phyloP scores from a whole-genome alignment of 35 echinoderm and acorn worm genomes.

The Hemicentrotus pulcherrimus region DNA sequence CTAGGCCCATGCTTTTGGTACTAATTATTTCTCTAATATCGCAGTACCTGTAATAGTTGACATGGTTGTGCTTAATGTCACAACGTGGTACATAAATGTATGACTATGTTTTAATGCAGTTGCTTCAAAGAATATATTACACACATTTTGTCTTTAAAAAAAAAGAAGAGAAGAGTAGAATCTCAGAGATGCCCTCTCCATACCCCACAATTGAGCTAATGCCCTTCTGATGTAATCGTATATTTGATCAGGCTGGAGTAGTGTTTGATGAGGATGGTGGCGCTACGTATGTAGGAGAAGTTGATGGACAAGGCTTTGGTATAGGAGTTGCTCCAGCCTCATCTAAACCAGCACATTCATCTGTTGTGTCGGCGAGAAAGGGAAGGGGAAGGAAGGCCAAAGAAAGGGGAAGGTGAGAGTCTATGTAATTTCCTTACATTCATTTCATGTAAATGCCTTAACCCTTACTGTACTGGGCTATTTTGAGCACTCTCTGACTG shows the following conservation, averaged over 20 bases:
- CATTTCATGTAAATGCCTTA: too few species aligned
- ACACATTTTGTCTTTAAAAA: too few species aligned
- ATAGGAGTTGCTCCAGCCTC: conserved; percentile 78
- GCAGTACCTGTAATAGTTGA: too few species aligned
- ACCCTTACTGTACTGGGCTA: too few species aligned
- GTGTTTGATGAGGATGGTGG: conserved; percentile 89
- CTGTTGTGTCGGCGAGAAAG: conserved; percentile 90
- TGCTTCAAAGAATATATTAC: too few species aligned
- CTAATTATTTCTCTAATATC: too few species aligned
- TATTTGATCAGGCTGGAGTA: conserved; percentile 74
- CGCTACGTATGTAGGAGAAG: conserved; percentile 85
- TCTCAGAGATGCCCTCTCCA: not conserved
- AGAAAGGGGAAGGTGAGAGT: conserved; percentile 78
- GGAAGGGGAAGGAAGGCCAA: conserved; percentile 74
- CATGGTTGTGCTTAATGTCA: too few species aligned
- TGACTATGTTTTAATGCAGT: too few species aligned
- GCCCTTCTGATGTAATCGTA: not conserved
- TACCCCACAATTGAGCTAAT: not conserved
- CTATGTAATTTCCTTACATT: not conserved
- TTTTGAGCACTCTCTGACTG: too few species aligned
- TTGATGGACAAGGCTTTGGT: conserved; percentile 89
- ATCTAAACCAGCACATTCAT: conserved; percentile 78
- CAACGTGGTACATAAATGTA: too few species aligned
- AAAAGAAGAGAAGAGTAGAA: not conserved
- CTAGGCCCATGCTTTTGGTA: too few species aligned